Evolutionary conservation across 2,797 vertebrate genomes (phyloP), one percentile per base, ranked within the genome.

Genomic region (Ptychadena robeensis): DNA sequence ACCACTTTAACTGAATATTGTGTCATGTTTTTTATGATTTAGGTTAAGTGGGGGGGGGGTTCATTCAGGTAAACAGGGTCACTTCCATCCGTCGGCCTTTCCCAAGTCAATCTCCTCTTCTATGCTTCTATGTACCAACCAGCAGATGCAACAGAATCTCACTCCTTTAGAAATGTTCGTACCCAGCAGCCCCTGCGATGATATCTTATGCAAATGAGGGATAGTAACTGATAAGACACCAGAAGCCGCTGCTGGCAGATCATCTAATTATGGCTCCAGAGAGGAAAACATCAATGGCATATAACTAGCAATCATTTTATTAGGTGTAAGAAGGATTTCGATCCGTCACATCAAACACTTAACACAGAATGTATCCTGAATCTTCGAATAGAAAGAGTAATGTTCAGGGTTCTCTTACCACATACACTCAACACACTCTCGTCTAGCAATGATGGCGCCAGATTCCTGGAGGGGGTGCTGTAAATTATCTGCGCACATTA

Each of bases 171-270:
- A 35, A 25, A 40, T 38, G 40, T 18, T 9, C 2, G 28, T 32
- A 64, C 14, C 31, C 65, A 67, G 18, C 18, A 22, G 34, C 37
- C 71, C 9, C 25, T 63, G 10, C 37, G n/a, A 40, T 76, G 65
- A 76, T 76, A 65, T 65, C 65, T 66, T 32, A 75, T 76, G 73
- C 37, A 76, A 76, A 76, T 65, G 44, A 63, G 25, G 18, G 28
- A 76, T 27, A 66, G 31, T 0, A 76, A 30, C 44, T 77, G 61
- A 66, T n/a, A 28, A 40, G 73, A 76, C 59, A 63, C 22, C 25
- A 65, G 37, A 65, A 65, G 73, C 35, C 10, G 9, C 15, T 11
- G 37, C 27, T 32, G 73, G 27, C 27, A 44, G 37, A 22, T 31
- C 30, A 15, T 48, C 37, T 25, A 65, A 77, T 77, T 77, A 77